Evolutionary conservation across 2,888 invertebrate species (phyloP).

Genomic region (Achlya flavicornis): DNA sequence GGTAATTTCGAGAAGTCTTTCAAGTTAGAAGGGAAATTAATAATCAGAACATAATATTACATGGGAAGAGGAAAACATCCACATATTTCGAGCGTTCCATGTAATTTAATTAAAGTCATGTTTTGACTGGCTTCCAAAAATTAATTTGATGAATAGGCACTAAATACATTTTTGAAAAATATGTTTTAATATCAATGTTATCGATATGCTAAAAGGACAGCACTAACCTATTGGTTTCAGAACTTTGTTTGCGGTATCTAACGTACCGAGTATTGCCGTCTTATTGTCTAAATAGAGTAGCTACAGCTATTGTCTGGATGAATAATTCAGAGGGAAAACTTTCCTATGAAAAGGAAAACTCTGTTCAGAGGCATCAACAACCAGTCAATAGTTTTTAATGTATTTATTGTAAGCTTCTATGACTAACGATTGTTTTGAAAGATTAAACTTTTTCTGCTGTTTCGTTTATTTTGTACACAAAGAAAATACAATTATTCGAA

Average conservation of each 20-base stretch:
- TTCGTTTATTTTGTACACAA: too few relatives aligned
- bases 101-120: neutral
- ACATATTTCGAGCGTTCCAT: neutral
- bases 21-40: neutral
- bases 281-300: conserved; percentile 33
- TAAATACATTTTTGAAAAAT: neutral
- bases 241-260: conserved; percentile 38
- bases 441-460: neutral
- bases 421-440: neutral
- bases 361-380: neutral
- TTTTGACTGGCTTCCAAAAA: neutral
- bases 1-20: neutral
- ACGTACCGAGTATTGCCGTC: conserved; percentile 29
- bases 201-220: conserved; percentile 30
- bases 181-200: neutral
- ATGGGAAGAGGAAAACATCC: neutral
- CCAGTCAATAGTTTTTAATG: conserved; percentile 5
- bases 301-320: conserved; percentile 11
- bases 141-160: neutral
- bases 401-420: neutral
- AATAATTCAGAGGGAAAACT: conserved; percentile 5
- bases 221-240: conserved; percentile 39
- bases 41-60: neutral
- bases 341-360: conserved; percentile 4
- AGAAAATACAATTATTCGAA: too few relatives aligned